Conservation (phyloP, 2,797 vertebrate genomes). For the Hippoglossus hippoglossus region DNA sequence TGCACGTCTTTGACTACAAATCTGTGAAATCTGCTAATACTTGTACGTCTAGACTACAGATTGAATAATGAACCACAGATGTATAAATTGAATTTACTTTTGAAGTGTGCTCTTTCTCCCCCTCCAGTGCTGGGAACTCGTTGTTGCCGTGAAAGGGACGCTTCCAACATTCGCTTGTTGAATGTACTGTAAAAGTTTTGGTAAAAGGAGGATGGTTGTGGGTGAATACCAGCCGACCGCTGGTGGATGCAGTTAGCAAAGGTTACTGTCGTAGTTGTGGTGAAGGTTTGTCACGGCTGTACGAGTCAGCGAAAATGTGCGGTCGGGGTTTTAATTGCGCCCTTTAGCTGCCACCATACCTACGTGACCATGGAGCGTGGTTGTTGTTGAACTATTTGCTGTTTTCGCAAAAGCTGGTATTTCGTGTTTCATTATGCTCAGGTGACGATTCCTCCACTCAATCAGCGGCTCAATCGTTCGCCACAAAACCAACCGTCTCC, state of each 20-base stretch:
- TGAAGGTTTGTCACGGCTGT: constrained; percentile 36
- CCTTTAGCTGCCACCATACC: constrained; percentile 55
- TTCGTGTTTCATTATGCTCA: constrained; percentile 7
- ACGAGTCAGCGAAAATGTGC: constrained; percentile 61
- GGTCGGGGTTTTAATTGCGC: constrained; percentile 42
- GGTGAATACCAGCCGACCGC: constrained; percentile 34
- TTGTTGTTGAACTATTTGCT: constrained; percentile 12
- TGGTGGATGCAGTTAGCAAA: constrained; percentile 36
- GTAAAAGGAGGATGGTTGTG: constrained; percentile 39
- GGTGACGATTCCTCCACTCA: constrained; percentile 59
- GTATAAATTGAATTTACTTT: constrained; percentile 30
- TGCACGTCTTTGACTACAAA: constrained; percentile 37
- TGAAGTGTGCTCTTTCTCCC: constrained; percentile 18
- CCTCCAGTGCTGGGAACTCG: constrained; percentile 20
- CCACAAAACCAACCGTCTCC: constrained; percentile 50
- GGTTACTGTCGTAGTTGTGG: constrained; percentile 49
- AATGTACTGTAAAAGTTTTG: constrained; percentile 42
- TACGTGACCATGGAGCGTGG: constrained; percentile 15
- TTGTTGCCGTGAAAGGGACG: constrained; percentile 6
- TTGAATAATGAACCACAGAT: constrained; percentile 53
- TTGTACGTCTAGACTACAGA: constrained; percentile 57
- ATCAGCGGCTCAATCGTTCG: constrained; percentile 29
- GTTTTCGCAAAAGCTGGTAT: too few relatives aligned
- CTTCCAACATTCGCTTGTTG: constrained; percentile 27
- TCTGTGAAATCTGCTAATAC: constrained; percentile 51